These are phyloP conservation scores for Galeopterus variegatus DNA, from an alignment of 2,113 vertebrate genomes.

Conservation along the genomic window DNA sequence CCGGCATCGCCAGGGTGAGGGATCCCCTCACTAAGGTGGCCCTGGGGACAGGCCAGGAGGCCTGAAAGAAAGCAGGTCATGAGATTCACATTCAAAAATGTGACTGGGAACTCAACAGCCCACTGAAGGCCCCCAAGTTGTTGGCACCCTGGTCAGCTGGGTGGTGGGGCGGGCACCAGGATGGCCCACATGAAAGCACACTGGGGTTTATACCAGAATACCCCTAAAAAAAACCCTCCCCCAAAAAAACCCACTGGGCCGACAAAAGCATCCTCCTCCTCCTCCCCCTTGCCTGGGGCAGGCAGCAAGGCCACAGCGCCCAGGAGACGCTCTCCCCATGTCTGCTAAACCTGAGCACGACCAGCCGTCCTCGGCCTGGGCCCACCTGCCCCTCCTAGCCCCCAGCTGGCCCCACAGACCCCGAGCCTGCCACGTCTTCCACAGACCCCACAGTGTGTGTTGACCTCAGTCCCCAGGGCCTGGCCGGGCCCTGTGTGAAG, in stretches of 20 bases:
- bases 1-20: not conserved
- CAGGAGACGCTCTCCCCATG: fast-evolving
- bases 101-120: not conserved
- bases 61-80: not conserved
- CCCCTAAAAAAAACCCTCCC: not conserved
- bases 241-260: too few relatives aligned
- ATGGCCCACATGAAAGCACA: fast-evolving
- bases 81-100: fast-evolving
- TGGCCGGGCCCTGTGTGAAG: not conserved
- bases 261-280: too few relatives aligned
- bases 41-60: not conserved
- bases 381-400: not conserved
- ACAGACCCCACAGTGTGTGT: fast-evolving
- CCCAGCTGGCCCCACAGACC: fast-evolving
- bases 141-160: fast-evolving
- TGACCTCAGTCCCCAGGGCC: fast-evolving
- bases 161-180: fast-evolving
- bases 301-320: fast-evolving
- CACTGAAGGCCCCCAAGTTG: too few relatives aligned
- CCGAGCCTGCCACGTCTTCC: fast-evolving
- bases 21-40: not conserved
- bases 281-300: not conserved
- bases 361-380: not conserved
- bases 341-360: not conserved
- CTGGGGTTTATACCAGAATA: not conserved